Percentiles rank a stretch among this genome's conserved stretches.
Conservation (phyloP, 2,888 invertebrate genomes). For the Diarsia brunnea region DNA sequence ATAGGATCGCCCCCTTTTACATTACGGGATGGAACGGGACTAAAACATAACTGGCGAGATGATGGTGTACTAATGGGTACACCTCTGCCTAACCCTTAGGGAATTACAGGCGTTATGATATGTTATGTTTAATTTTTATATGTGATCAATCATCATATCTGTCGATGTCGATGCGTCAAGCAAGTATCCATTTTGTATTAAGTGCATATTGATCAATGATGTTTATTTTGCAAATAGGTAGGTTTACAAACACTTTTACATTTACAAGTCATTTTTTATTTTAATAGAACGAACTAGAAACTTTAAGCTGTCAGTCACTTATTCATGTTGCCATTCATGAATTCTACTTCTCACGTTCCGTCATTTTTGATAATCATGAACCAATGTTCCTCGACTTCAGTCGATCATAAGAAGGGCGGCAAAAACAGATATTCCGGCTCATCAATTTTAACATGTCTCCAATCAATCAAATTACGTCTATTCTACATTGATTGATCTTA, state of each 20-base stretch:
- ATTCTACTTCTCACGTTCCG: neutral
- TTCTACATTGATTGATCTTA: conserved; percentile 26
- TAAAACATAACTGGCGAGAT: too few relatives aligned
- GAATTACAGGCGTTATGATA: too few relatives aligned
- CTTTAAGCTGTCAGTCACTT: neutral
- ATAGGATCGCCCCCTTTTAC: too few relatives aligned
- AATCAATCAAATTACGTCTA: conserved; percentile 31
- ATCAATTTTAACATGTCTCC: conserved; percentile 29
- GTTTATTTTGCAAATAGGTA: too few relatives aligned
- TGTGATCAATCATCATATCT: too few relatives aligned
- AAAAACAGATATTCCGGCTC: neutral
- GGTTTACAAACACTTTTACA: too few relatives aligned
- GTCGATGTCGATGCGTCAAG: neutral
- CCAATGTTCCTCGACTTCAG: neutral
- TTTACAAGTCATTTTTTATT: too few relatives aligned
- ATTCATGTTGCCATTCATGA: neutral
- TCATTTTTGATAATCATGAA: neutral
- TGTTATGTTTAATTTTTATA: neutral
- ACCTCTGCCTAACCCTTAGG: too few relatives aligned
- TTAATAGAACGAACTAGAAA: neutral
- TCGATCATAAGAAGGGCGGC: neutral
- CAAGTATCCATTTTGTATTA: too few relatives aligned
- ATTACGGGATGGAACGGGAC: too few relatives aligned
- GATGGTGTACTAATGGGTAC: too few relatives aligned
- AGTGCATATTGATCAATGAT: too few relatives aligned